Percentiles rank a stretch among this genome's conserved stretches.
Evolutionary conservation across 2,888 invertebrate genomes (phyloP).

Genomic region (Amiota minor): DNA sequence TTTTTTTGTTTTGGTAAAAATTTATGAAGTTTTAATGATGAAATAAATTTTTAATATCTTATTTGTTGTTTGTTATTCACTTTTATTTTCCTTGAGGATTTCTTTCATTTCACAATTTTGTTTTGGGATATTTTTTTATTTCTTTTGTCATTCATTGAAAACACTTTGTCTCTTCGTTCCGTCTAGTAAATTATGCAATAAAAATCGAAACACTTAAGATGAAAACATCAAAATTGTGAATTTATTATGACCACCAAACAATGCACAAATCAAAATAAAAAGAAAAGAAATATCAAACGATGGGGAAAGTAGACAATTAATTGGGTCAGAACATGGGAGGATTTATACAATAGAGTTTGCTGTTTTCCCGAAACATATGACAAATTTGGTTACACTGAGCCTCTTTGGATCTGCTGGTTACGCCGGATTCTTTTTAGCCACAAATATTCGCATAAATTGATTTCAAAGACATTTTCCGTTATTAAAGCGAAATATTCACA

Average conservation of each 20-base stretch:
- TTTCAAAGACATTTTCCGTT: slow-evolving; percentile 13
- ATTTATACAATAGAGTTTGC: too few species aligned
- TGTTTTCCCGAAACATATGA: not conserved
- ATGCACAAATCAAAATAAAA: not conserved
- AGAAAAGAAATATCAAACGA: not conserved
- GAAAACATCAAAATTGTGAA: slow-evolving; percentile 52
- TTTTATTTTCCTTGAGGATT: not conserved
- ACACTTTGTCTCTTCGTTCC: not conserved
- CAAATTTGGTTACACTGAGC: not conserved
- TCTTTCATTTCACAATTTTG: slow-evolving; percentile 1
- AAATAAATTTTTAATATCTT: not conserved
- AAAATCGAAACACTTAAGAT: slow-evolving; percentile 56
- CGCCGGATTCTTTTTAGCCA: not conserved
- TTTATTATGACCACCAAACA: slow-evolving; percentile 40
- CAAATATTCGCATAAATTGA: not conserved
- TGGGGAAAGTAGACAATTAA: not conserved
- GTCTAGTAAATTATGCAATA: slow-evolving; percentile 59
- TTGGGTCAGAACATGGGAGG: not conserved
- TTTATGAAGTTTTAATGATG: too few species aligned
- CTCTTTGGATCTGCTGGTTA: not conserved
- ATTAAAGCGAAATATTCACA: too few species aligned
- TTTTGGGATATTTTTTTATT: too few species aligned
- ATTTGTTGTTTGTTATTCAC: slow-evolving; percentile 21
- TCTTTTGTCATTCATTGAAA: too few species aligned
- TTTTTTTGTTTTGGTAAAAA: not conserved